Evolutionary conservation across 1,140 invertebrate species (phyloP), one percentile per base, ranked within the genome.

Genomic region (Ooceraea biroi): DNA sequence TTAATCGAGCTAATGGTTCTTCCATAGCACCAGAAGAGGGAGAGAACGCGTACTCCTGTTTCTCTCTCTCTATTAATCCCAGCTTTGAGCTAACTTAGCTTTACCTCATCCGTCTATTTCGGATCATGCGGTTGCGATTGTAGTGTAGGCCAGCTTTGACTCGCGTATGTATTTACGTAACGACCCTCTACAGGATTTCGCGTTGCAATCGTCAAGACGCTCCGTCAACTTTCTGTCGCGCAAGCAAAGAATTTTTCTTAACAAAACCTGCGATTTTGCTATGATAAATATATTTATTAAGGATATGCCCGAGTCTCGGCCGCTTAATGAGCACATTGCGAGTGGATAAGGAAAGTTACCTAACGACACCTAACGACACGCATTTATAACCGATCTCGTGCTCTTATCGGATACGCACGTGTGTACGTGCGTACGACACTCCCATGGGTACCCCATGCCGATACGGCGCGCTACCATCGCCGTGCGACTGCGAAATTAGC

Each of bases 401-500:
- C 50, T 48, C 58, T 88, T 87, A 88, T 76, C 85, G 60, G 84
- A 22, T 78, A 87, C 82, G 73, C 60, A 55, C 58, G 58, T 22
- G 71, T 65, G 57, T 83, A 84, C 36, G 61, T 77, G 72, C 48
- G 72, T 36, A 60, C 80, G 86, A 82, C 82, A 77, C 65, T 88
- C 86, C 82, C 86, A 2, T 0, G 86, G 85, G 85, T 48, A 82
- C 41, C 61, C 72, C 74, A 74, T 73, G 25, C 57, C 80, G 84
- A 87, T 87, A 86, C 66, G 58, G 76, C 52, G 66, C 55, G 19
- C 73, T 57, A 68, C 65, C 36, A 55, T 86, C 86, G 80, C 65
- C 60, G 46, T 72, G 74, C 86, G 86, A 87, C 86, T 84, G 82
- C 85, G 74, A 88, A 88, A 88, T 88, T 88, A 88, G 82, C 86